A percentile compares a stretch with the other conserved stretches of the same genome.
Conservation (phyloP, 2,113 vertebrate species). For the Hyperoodon ampullatus region DNA sequence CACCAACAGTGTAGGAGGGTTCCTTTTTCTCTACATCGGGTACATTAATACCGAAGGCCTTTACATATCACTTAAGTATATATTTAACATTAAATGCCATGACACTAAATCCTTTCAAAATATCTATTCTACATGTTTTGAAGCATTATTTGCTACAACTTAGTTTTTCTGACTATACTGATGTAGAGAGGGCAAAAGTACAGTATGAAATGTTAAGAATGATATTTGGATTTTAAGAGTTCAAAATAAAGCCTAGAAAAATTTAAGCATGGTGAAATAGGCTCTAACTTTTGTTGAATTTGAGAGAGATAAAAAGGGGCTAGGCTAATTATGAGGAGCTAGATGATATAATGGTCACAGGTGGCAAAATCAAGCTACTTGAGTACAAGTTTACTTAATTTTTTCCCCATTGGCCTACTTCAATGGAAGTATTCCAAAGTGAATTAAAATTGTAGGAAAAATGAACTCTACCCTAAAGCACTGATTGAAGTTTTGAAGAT, state of each 20-base stretch:
- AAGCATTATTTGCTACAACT: background rate
- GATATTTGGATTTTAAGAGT: background rate
- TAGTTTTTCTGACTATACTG: background rate
- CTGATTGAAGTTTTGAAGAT: background rate
- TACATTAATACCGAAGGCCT: background rate
- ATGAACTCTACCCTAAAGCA: background rate
- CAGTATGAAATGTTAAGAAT: background rate
- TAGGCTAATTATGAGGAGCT: accelerated
- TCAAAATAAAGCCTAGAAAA: background rate
- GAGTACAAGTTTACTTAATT: background rate
- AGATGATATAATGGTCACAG: background rate
- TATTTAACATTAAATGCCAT: background rate
- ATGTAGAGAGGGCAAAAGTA: background rate
- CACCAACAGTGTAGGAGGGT: too few relatives aligned
- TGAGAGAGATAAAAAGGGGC: background rate
- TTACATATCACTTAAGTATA: background rate
- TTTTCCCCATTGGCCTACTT: background rate
- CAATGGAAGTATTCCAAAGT: background rate
- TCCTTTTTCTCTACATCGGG: background rate
- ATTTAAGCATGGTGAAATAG: background rate
- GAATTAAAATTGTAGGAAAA: background rate
- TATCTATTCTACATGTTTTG: background rate
- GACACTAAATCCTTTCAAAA: background rate
- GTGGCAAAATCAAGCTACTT: background rate
- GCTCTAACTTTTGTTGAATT: background rate